phyloP scores from a whole-genome alignment of 2,797 vertebrate species.

The Anolis apletophallus region DNA sequence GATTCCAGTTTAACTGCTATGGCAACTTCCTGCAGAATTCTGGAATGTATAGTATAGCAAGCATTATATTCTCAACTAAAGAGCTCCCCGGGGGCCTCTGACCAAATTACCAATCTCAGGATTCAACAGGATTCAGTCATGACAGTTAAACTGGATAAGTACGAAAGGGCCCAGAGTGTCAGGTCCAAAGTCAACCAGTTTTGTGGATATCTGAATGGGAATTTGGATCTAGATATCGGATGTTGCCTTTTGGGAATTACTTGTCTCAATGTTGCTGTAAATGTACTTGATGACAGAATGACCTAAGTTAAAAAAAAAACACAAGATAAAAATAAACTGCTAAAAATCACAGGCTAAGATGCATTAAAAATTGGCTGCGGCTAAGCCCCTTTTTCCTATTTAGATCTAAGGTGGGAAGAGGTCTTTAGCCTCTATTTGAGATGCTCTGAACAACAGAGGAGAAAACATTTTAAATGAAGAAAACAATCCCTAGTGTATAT shows the following conservation, averaged over 20 bases:
- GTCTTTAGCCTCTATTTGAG: constrained; percentile 19
- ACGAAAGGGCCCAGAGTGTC: too few species aligned
- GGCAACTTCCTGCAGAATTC: too few species aligned
- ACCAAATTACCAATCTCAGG: too few species aligned
- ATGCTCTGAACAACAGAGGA: constrained; percentile 19
- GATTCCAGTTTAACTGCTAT: too few species aligned
- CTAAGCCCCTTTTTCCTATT: background rate
- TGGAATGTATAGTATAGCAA: too few species aligned
- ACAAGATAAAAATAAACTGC: background rate
- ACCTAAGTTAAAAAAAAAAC: background rate
- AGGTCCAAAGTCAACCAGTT: background rate
- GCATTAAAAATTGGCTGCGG: background rate
- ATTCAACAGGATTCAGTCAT: too few species aligned
- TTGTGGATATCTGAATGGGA: background rate
- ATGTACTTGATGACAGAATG: background rate
- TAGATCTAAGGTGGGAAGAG: constrained; percentile 11
- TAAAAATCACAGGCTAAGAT: background rate
- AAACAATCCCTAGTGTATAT: constrained; percentile 34
- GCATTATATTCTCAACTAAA: too few species aligned
- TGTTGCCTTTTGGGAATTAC: background rate
- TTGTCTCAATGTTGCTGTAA: background rate
- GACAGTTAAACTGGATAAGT: too few species aligned
- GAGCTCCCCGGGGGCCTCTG: too few species aligned
- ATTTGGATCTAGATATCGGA: background rate
- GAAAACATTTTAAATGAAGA: constrained; percentile 10